Evolutionary conservation across 2,113 vertebrate species (phyloP), one percentile per base, ranked within the genome.

Genomic region (Budorcas taxicolor): DNA sequence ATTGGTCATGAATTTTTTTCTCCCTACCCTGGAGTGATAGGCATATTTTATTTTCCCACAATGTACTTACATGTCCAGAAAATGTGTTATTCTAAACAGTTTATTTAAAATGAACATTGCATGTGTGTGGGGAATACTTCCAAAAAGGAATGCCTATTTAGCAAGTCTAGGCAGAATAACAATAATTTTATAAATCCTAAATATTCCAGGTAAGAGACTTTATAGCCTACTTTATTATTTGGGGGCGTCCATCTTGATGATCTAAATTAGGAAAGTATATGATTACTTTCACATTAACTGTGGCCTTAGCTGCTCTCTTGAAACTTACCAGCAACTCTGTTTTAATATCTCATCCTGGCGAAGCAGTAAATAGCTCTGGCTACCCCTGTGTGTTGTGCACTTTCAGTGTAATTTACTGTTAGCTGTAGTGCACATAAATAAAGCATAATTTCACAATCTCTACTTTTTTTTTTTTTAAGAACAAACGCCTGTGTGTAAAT

Each of bases 391-490:
- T 89, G 53, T 43, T 97, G 31, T 50, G 97, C 93, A 97, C 94
- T 97, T 97, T 93, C 62, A 80, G 62, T 91, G 92, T 92, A 83
- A 80, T 95, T 33, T 80, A 88, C 86, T 96, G 81, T 97, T 97
- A 94, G 62, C n/a, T 92, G 15, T 40, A 11, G 60, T 90, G 76
- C 67, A 93, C 82, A 81, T 91, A 98, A 98, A 95, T 43, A 92
- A 96, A 90, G 1, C 0, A 16, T 2, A 55, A 14, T 96, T 98
- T 98, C 86, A 31, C 58, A 45, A 11, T 90, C 21, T 45, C 74
- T 96, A 36, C 47, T 98, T 96, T 97, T 93, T 81, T 91, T 85
- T 43, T 27, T 43, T 76, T 76, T 76, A 97, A 92, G 96, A 94
- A 91, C 19, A 95, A 96, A 87, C 9, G 5, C 8, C 87, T 11